Base-by-base conservation (phyloP, 1,140 invertebrate genomes). In the Hycleus phaleratus region DNA sequence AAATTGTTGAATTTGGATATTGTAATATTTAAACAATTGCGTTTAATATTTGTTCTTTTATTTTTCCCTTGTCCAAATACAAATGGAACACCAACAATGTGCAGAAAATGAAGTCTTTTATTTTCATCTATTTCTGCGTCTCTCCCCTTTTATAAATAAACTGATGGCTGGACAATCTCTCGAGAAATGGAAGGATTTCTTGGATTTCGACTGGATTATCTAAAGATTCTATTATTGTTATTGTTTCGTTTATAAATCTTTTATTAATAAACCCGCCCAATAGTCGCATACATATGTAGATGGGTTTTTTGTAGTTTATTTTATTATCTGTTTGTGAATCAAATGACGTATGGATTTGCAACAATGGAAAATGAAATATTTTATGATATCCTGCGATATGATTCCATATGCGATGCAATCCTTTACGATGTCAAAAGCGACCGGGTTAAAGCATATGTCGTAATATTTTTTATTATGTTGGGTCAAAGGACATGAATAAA, bases 401-500 rank as follows among this genome's bases (percentile, higher is more conserved):
- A 39, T 50, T 60, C 38, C 26, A 49, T 49, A 25, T 32, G 10
- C 25, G 9, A 26, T 57, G 39, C 39, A 57, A 57, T 57, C 47
- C 56, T 57, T 57, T 57, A 57, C 38, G 48, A 50, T 49, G 56
- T 57, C 56, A 49, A 50, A 38, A 46, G 25, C 26, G 54, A 45
- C 59, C 43, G 47, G 48, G 44, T 47, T 47, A 49, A 51, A 52
- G 47, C 43, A 42, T 56, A 60, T 24, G 44, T 51, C 49, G 32
- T 56, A 60, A 56, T 60, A 60, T 56, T 56, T 52, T 60, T 60
- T 60, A 60, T 60, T 60, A 48, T 60, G 58, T 10, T 43, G 51
- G 58, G 58, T 60, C 52, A 60, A 46, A 56, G 59, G 45, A 56
- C 59, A 60, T 60, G 59, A 60, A 60, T 60, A 60, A 56, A 60